Conservation (phyloP, 2,888 invertebrate species). For the Harpagoxenus sublaevis region DNA sequence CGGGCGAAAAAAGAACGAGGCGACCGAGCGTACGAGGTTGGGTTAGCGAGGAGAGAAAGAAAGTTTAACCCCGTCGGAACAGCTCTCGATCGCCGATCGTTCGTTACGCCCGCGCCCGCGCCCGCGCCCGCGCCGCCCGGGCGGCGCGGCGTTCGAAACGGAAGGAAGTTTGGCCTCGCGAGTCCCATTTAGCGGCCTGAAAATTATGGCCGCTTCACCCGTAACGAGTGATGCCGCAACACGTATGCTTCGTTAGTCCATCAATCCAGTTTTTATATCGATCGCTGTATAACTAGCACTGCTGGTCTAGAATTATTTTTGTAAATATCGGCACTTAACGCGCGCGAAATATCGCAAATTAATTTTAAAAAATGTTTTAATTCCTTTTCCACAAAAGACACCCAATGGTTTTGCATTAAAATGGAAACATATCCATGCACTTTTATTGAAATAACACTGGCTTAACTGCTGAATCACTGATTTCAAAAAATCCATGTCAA, state of each 20-base stretch:
- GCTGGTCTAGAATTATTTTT: slow-evolving; percentile 1
- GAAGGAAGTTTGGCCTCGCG: slow-evolving; percentile 72
- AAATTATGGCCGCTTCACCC: slow-evolving; percentile 68
- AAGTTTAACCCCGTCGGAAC: slow-evolving; percentile 45
- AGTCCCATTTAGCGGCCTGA: slow-evolving; percentile 68
- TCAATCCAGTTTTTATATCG: slow-evolving; percentile 42
- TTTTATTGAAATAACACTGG: neutral
- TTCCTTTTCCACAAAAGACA: neutral
- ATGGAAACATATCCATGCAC: neutral
- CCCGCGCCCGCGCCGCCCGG: too few relatives aligned
- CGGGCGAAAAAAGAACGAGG: slow-evolving; percentile 21
- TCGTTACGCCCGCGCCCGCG: slow-evolving; percentile 62
- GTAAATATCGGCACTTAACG: neutral
- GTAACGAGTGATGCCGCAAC: slow-evolving; percentile 39
- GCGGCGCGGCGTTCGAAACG: slow-evolving; percentile 29
- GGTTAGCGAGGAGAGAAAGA: slow-evolving; percentile 29
- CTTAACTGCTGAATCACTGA: neutral
- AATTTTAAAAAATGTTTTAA: neutral
- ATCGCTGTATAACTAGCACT: neutral
- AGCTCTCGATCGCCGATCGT: slow-evolving; percentile 62
- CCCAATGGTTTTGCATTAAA: neutral
- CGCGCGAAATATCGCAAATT: neutral
- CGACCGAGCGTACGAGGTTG: neutral
- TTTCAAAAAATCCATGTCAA: neutral
- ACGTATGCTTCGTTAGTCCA: slow-evolving; percentile 27